Conservation (phyloP, 2,888 invertebrate species). For the Yponomeuta cagnagella region DNA sequence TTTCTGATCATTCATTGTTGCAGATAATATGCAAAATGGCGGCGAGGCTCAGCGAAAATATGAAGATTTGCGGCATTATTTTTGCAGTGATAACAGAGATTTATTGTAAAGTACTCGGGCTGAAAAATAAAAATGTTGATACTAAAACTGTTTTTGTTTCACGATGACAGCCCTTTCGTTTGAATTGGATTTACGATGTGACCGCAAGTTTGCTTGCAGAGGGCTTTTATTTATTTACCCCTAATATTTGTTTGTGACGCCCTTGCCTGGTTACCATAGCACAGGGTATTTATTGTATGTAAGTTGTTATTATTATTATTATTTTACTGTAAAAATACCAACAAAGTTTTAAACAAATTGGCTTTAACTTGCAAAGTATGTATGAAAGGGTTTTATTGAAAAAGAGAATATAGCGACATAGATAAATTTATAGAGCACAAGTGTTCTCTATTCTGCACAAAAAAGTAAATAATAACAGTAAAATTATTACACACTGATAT, state of each 20-base stretch:
- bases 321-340: neutral
- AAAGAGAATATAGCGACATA: no score
- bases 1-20: neutral
- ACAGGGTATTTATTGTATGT: no score
- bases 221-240: neutral
- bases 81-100: neutral
- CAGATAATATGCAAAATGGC: conserved; percentile 6
- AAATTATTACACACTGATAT: no score
- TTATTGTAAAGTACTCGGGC: neutral
- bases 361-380: neutral
- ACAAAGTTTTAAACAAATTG: neutral
- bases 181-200: neutral
- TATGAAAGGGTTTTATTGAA: no score
- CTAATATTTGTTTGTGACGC: neutral
- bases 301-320: no score
- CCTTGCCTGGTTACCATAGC: no score
- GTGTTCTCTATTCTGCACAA: no score
- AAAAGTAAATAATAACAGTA: no score
- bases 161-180: neutral
- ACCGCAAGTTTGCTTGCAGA: neutral
- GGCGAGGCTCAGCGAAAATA: conserved; percentile 1
- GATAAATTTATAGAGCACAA: no score
- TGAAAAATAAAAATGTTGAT: neutral
- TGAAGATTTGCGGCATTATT: conserved; percentile 5
- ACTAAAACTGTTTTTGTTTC: neutral